Conservation (phyloP, 2,888 invertebrate genomes). For the Fragum whitleyi region DNA sequence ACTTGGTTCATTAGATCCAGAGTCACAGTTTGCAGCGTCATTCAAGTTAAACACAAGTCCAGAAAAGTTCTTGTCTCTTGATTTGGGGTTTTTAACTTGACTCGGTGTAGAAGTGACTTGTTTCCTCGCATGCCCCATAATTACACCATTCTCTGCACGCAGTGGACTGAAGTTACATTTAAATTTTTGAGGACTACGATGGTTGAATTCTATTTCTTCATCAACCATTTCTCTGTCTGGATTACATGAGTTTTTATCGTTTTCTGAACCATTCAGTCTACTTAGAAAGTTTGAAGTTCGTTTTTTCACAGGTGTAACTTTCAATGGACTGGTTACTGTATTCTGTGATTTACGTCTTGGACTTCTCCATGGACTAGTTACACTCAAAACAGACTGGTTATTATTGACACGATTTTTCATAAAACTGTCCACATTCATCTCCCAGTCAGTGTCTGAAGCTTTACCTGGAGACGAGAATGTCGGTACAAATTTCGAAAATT, state of each 20-base stretch:
- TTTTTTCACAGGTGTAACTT: conserved; percentile 10
- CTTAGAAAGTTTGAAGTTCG: neutral
- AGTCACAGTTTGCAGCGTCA: conserved; percentile 9
- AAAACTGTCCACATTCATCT: conserved; percentile 72
- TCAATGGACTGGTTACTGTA: neutral
- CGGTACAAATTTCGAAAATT: conserved; percentile 45
- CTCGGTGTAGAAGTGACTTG: conserved; percentile 39
- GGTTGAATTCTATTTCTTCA: conserved; percentile 71
- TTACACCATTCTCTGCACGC: conserved; percentile 29
- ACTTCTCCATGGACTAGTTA: conserved; percentile 44
- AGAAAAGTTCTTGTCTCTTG: conserved; percentile 7
- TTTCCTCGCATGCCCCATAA: conserved; percentile 23
- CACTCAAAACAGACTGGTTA: conserved; percentile 35
- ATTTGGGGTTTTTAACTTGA: neutral
- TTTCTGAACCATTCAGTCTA: neutral
- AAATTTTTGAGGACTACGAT: conserved; percentile 71
- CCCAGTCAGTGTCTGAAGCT: conserved; percentile 76
- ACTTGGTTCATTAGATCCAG: neutral
- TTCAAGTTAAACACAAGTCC: conserved; percentile 17
- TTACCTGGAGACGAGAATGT: conserved; percentile 74
- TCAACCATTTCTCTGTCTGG: conserved; percentile 61
- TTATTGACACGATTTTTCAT: conserved; percentile 64
- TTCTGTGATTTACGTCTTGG: conserved; percentile 28
- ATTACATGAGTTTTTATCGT: neutral
- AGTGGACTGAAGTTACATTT: conserved; percentile 55